Base-by-base conservation (phyloP, 1,140 invertebrate genomes). In the Scylla paramamosain region DNA sequence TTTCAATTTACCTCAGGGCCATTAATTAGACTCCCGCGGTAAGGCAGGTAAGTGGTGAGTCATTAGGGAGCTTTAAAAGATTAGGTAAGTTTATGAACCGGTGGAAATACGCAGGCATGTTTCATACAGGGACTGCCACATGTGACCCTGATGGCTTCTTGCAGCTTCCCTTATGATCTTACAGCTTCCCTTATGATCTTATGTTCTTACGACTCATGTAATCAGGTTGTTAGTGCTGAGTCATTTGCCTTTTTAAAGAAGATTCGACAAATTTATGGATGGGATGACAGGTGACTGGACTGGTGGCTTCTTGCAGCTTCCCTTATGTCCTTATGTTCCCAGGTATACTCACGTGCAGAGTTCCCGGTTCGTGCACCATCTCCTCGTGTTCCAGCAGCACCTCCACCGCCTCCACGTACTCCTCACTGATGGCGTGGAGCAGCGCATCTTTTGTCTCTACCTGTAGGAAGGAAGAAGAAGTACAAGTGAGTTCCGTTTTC, bases 351-450 rank as follows among this genome's bases (percentile, higher is more conserved):
- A 99, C 98, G 97, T 98, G 98, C 84, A 98, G 98, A 96, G 98
- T 98, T 83, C 98, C 98, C n/a, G 98, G 98, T 94, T 98, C 98
- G 96, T 98, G 98, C 93, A 98, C 97, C 29, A 97, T 98, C 96
- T 99, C 98, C 97, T 99, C 99, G 97, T 99, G 99, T 96, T 99
- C 98, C 29, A 99, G 97, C 67, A 99, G 97, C 87, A 99, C 98
- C 97, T 99, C 99, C 0, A 99, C 99, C 2, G 99, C 99, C 97
- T 99, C 99, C 0, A 99, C 99, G 97, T 99, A 99, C 97, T 99
- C 99, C 97, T 99, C 99, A 93, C 98, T 99, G 96, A 99, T 99
- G 95, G 99, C 99, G 97, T 99, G 99, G 91, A 99, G 97, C 20
- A 99, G 97, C 0, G 99, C 99, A 97, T 99, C 99, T 96, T 99